A percentile compares a stretch with the other conserved stretches of the same genome.
phyloP scores from a whole-genome alignment of 2,888 invertebrate genomes.

The Epirrhoe tristata region DNA sequence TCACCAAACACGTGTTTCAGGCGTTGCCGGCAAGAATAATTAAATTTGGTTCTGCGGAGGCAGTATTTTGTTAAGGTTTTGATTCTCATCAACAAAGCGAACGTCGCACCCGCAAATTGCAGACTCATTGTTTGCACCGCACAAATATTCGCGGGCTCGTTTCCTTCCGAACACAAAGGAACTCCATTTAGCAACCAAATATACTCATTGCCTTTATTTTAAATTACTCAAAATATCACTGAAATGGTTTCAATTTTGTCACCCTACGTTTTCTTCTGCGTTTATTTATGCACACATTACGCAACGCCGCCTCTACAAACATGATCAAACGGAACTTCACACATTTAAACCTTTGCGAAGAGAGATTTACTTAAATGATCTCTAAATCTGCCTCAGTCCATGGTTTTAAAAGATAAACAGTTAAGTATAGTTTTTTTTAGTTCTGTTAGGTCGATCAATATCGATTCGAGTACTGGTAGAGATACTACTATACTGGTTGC shows the following conservation, averaged over 20 bases:
- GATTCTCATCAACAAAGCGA: slow-evolving; percentile 77
- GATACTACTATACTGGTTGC: no score
- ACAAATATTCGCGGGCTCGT: slow-evolving; percentile 77
- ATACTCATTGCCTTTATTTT: slow-evolving; percentile 69
- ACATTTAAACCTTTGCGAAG: no score
- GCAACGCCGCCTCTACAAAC: slow-evolving; percentile 1
- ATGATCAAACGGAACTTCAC: not conserved
- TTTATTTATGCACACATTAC: not conserved
- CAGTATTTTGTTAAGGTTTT: slow-evolving; percentile 73
- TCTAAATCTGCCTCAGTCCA: not conserved
- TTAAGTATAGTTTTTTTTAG: no score
- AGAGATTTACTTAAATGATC: no score
- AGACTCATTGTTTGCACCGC: slow-evolving; percentile 78
- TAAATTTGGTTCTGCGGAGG: slow-evolving; percentile 61
- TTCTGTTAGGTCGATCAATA: no score
- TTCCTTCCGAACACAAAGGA: slow-evolving; percentile 75
- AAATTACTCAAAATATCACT: slow-evolving; percentile 53
- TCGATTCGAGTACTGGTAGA: no score
- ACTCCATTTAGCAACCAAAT: slow-evolving; percentile 76
- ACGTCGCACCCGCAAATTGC: slow-evolving; percentile 77
- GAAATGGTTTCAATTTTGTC: slow-evolving; percentile 25
- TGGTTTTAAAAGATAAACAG: not conserved
- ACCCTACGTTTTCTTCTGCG: slow-evolving; percentile 9
- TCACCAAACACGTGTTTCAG: slow-evolving; percentile 33
- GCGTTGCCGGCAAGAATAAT: slow-evolving; percentile 51